Percentiles rank a stretch among this genome's conserved stretches.
Evolutionary conservation across 2,113 vertebrate species (phyloP).

Genomic region (Oenanthe melanoleuca): DNA sequence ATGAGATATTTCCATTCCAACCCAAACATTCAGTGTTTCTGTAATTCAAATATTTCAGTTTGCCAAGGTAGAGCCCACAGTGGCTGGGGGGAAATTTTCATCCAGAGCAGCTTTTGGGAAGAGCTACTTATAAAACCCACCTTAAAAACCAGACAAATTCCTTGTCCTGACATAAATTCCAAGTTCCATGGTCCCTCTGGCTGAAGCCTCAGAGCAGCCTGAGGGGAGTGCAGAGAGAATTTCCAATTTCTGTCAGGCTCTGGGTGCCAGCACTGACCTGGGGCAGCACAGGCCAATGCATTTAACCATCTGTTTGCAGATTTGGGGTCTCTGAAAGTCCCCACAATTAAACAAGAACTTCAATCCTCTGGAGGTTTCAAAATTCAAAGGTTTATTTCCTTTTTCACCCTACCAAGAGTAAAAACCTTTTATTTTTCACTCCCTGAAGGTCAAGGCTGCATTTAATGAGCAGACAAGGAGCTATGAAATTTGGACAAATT

Average conservation of each 20-base stretch:
- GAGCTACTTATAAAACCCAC: not conserved
- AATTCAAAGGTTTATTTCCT: not conserved
- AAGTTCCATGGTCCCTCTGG: rapidly evolving
- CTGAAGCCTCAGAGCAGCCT: not conserved
- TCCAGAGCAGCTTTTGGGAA: not conserved
- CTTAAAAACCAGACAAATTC: not conserved
- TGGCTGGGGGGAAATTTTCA: not conserved
- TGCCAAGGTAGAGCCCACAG: not conserved
- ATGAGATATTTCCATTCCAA: not conserved
- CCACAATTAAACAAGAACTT: not conserved
- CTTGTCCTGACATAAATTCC: not conserved
- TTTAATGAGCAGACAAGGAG: slow-evolving; percentile 82
- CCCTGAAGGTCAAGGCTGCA: slow-evolving; percentile 81
- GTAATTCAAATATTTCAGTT: not conserved
- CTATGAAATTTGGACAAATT: slow-evolving; percentile 84
- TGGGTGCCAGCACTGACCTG: not conserved
- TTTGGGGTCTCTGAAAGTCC: not conserved
- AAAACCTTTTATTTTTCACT: not conserved
- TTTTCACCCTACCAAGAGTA: not conserved
- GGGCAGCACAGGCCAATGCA: rapidly evolving
- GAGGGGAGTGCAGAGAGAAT: not conserved
- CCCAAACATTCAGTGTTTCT: not conserved
- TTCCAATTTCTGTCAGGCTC: not conserved
- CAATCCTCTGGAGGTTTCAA: not conserved
- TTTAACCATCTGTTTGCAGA: not conserved